Conservation (phyloP, 2,797 vertebrate species). For the Graptemys geographica region DNA sequence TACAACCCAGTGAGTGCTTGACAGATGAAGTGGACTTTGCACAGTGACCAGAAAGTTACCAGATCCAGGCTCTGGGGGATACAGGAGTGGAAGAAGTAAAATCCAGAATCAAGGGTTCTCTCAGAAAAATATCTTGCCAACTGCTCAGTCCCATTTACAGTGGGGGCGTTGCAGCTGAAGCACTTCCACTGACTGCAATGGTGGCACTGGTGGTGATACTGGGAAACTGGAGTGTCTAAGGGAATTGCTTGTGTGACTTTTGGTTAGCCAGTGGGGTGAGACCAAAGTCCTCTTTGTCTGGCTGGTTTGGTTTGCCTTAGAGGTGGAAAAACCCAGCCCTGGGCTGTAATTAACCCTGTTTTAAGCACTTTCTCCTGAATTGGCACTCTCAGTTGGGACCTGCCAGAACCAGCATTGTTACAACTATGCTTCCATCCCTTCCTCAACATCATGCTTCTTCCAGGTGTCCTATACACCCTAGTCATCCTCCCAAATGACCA, state of each 20-base stretch:
- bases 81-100: not conserved
- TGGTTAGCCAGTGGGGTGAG: too few relatives aligned
- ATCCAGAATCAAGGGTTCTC: not conserved
- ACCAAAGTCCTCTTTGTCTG: too few relatives aligned
- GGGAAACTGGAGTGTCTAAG: too few relatives aligned
- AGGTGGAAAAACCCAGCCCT: too few relatives aligned
- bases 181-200: not conserved
- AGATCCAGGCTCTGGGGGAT: not conserved
- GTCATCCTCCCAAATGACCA: not conserved
- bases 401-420: too few relatives aligned
- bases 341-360: too few relatives aligned
- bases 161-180: not conserved
- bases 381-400: too few relatives aligned
- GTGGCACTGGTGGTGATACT: not conserved
- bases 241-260: too few relatives aligned
- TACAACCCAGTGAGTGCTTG: not conserved
- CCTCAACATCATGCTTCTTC: not conserved
- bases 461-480: not conserved
- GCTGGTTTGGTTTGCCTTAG: too few relatives aligned
- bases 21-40: not conserved
- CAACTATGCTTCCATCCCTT: not conserved
- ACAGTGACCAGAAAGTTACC: not conserved
- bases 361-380: too few relatives aligned
- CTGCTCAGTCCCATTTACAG: not conserved
- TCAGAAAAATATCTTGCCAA: not conserved